A percentile compares a stretch with the other conserved stretches of the same genome.
Conservation (phyloP, 2,888 invertebrate genomes). For the Odontomyia ornata region DNA sequence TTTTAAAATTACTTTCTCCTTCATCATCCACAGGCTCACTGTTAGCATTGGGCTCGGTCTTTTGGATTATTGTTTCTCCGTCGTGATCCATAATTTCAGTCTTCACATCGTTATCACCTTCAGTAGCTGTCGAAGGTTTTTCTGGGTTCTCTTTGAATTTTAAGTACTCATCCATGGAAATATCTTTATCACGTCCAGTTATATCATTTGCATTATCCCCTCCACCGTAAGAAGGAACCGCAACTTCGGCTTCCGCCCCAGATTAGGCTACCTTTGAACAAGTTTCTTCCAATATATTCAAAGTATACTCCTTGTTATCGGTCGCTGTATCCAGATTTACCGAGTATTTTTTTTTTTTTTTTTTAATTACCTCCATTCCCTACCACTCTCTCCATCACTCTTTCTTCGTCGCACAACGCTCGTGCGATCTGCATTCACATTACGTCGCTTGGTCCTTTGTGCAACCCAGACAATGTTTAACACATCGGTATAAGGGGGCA, state of each 20-base stretch:
- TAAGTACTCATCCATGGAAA: conserved; percentile 48
- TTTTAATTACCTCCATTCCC: too few relatives aligned
- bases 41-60: background rate
- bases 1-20: conserved; percentile 20
- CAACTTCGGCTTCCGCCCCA: background rate
- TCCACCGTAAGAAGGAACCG: background rate
- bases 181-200: conserved; percentile 44
- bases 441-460: too few relatives aligned
- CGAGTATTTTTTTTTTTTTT: conserved; percentile 41
- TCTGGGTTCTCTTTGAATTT: conserved; percentile 44
- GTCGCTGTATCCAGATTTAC: conserved; percentile 25
- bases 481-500: too few relatives aligned
- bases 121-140: background rate
- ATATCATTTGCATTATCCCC: background rate
- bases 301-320: conserved; percentile 35
- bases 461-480: too few relatives aligned
- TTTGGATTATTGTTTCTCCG: background rate
- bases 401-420: too few relatives aligned
- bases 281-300: conserved; percentile 40
- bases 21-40: background rate
- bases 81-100: conserved; percentile 2
- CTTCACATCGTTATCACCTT: background rate
- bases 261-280: conserved; percentile 7
- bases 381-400: too few relatives aligned
- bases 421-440: too few relatives aligned